Base-by-base conservation (phyloP, 2,797 vertebrate species). In the Oreochromis grahami region DNA sequence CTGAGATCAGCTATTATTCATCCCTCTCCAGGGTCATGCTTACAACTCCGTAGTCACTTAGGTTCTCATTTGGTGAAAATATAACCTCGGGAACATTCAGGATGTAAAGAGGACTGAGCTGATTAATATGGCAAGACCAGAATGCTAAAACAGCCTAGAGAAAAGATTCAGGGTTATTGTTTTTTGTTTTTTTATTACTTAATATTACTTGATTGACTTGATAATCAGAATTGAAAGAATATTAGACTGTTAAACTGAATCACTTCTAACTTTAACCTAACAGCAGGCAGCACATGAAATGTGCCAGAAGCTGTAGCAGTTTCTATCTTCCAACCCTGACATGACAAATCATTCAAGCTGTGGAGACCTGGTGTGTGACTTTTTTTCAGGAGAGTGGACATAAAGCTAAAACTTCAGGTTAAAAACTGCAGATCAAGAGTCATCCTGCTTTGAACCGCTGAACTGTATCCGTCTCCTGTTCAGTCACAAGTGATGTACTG, bases 31-130 rank as follows among this genome's bases (percentile, higher is more conserved):
- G 87, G 93, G 93, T 95, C 92, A 92, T 82, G 58, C 41, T 6
- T 74, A 79, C 82, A 86, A 90, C 87, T 86, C 82, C 24, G 2
- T 48, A 92, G 92, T 92, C 88, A 91, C 89, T 95, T 92, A 90
- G 83, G 83, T 87, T 90, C 83, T 88, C 29, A 29, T 89, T 81
- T 70, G 4, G 70, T 63, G 56, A 74, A 15, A 26, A 84, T 80
- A 56, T 19, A 70, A 89, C 72, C 86, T 86, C 50, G 52, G 78
- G 13, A 86, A 77, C 79, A 83, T 81, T 76, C 56, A 10, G 74
- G 68, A 74, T 19, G 55, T 78, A 77, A 87, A 83, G 45, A 21
- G 86, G 87, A 86, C 76, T 77, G 56, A 11, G 34, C 36, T 48
- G 56, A 7, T 77, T 38, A 10, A 50, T 34, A 38, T 36, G 11